A percentile compares a stretch with the other conserved stretches of the same genome.
Conservation (phyloP, 2,888 invertebrate genomes). For the Cryptocephalus primarius region DNA sequence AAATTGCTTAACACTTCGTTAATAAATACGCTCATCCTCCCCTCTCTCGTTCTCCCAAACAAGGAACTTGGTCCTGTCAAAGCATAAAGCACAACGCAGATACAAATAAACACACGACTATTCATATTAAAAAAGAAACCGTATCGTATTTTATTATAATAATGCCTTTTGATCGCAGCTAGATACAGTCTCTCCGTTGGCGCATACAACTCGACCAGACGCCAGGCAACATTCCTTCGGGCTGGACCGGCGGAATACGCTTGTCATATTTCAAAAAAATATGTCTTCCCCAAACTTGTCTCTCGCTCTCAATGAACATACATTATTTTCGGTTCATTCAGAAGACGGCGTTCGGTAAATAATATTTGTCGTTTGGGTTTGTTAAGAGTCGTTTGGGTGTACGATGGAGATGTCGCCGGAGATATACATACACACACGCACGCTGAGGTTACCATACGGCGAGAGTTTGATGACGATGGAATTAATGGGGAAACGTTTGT, state of each 20-base stretch:
- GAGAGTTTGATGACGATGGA: no score
- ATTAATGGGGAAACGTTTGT: no score
- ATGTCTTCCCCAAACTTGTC: constrained; percentile 12
- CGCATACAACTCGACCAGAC: constrained; percentile 19
- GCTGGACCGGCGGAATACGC: constrained; percentile 13
- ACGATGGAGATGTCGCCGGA: neutral
- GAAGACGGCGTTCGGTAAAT: neutral
- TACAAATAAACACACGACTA: no score
- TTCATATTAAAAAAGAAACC: constrained; percentile 5
- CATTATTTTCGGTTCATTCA: constrained; percentile 15
- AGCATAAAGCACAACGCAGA: no score
- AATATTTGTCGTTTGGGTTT: constrained; percentile 1
- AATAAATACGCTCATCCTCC: no score
- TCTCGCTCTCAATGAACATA: constrained; percentile 14
- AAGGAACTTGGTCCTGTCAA: no score
- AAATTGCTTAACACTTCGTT: no score
- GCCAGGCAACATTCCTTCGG: constrained; percentile 22
- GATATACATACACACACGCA: no score
- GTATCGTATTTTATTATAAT: constrained; percentile 8
- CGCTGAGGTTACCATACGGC: no score
- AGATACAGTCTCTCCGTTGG: constrained; percentile 16
- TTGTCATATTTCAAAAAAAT: constrained; percentile 15
- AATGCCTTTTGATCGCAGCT: constrained; percentile 16
- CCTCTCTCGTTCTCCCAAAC: no score
- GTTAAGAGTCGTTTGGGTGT: constrained; percentile 1